A percentile compares a stretch with the other conserved stretches of the same genome.
phyloP scores from a whole-genome alignment of 2,797 vertebrate species.

The Chloroceryle amazona region DNA sequence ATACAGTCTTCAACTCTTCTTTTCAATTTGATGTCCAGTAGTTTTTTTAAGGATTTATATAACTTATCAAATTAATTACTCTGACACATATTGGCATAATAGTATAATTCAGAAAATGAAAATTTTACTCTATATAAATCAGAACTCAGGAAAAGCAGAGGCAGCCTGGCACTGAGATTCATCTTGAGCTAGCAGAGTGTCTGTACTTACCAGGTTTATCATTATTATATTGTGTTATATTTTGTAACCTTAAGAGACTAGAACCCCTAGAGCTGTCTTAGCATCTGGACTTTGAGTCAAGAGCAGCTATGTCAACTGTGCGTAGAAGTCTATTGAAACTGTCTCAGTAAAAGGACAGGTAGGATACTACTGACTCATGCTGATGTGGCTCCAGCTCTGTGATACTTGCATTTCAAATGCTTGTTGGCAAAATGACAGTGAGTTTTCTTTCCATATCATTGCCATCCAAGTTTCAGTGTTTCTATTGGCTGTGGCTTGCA shows the following conservation, averaged over 20 bases:
- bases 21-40: background rate
- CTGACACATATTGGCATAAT: background rate
- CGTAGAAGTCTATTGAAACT: background rate
- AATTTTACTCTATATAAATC: background rate
- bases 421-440: background rate
- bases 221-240: background rate
- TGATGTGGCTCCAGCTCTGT: background rate
- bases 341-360: background rate
- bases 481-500: slow-evolving; percentile 7
- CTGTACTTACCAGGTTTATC: background rate
- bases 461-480: background rate
- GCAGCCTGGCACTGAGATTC: background rate
- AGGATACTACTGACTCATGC: background rate
- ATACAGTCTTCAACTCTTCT: background rate
- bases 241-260: background rate
- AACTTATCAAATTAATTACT: background rate
- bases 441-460: background rate
- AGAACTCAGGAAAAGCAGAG: background rate
- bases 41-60: background rate
- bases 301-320: background rate
- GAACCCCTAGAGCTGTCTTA: background rate
- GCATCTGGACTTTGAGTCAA: background rate
- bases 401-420: background rate
- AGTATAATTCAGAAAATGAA: background rate
- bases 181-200: background rate